Conservation (phyloP, 2,888 invertebrate genomes). For the Actias luna region DNA sequence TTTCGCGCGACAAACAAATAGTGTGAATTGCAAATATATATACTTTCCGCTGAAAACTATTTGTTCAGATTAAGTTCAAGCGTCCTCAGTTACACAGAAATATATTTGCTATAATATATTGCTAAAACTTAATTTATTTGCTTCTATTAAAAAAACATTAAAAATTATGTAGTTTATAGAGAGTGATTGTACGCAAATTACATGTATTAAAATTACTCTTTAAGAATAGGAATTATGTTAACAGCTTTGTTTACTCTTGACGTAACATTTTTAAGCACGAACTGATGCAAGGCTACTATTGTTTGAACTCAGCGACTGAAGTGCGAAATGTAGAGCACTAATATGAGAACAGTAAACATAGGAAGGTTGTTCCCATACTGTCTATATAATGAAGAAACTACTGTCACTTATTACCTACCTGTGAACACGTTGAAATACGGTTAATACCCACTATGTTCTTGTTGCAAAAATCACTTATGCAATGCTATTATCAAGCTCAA, state of each 20-base stretch:
- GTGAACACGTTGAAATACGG: background rate
- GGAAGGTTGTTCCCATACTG: slow-evolving; percentile 32
- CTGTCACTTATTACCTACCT: background rate
- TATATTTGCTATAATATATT: background rate
- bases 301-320: slow-evolving; percentile 42
- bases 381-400: slow-evolving; percentile 5
- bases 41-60: slow-evolving; percentile 17
- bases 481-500: too few relatives aligned
- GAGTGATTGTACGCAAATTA: slow-evolving; percentile 17
- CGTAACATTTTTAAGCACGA: slow-evolving; percentile 40
- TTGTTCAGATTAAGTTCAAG: background rate
- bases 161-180: background rate
- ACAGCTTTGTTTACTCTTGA: slow-evolving; percentile 43
- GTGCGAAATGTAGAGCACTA: slow-evolving; percentile 50
- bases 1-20: slow-evolving; percentile 28
- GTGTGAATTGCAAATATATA: slow-evolving; percentile 61
- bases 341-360: slow-evolving; percentile 51
- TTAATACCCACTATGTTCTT: background rate
- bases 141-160: background rate
- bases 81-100: background rate
- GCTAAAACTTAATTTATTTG: background rate
- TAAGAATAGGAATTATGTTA: slow-evolving; percentile 42
- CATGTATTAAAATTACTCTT: slow-evolving; percentile 33
- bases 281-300: slow-evolving; percentile 59
- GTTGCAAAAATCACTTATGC: background rate